phyloP scores from a whole-genome alignment of 2,113 vertebrate species.

The Carassius carassius region DNA sequence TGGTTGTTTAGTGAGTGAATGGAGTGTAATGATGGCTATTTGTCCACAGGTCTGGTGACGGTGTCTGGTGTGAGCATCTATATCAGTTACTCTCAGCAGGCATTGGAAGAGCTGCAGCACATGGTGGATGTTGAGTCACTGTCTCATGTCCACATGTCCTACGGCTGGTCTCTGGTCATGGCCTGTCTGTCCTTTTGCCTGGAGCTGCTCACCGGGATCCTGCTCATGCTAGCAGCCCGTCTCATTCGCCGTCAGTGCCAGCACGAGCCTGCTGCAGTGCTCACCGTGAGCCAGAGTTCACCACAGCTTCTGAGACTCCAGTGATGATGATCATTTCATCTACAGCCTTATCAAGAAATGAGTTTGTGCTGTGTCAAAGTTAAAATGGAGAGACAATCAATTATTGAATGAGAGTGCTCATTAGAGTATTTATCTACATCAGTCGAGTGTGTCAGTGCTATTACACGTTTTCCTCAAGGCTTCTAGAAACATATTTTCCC shows the following conservation, averaged over 20 bases:
- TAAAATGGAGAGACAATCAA: constrained; percentile 21
- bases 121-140: constrained; percentile 54
- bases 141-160: constrained; percentile 60
- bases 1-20: not conserved
- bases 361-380: constrained; percentile 1
- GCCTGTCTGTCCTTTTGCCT: constrained; percentile 77
- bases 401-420: constrained; percentile 29
- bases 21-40: not conserved
- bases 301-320: not conserved
- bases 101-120: constrained; percentile 70
- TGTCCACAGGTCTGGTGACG: constrained; percentile 73
- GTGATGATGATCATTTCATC: constrained; percentile 4
- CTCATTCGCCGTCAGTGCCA: constrained; percentile 57
- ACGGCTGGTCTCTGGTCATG: constrained; percentile 72
- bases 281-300: constrained; percentile 61
- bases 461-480: not conserved
- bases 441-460: not conserved
- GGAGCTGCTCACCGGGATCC: constrained; percentile 65
- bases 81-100: constrained; percentile 75
- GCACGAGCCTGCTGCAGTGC: constrained; percentile 65
- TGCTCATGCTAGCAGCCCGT: constrained; percentile 63
- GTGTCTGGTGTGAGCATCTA: constrained; percentile 73
- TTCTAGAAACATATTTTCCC: not conserved
- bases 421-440: not conserved
- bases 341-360: not conserved